Percentiles rank a stretch among this genome's conserved stretches.
Conservation (phyloP, 2,113 vertebrate genomes). For the Megalops atlanticus region DNA sequence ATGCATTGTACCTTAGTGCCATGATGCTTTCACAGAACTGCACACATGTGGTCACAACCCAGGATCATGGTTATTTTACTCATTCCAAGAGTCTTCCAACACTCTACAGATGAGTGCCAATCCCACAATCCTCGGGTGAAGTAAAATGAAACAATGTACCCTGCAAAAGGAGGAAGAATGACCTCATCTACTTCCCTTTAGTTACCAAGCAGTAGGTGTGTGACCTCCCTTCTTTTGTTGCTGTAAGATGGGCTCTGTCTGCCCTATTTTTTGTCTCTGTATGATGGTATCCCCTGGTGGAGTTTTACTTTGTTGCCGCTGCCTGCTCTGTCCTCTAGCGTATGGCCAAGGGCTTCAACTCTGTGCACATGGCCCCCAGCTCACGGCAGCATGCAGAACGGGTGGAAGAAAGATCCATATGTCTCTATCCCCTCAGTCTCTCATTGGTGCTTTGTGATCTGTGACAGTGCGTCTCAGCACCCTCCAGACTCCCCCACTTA, state of each 20-base stretch:
- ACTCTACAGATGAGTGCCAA: too few relatives aligned
- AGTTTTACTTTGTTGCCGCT: too few relatives aligned
- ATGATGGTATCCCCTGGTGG: too few relatives aligned
- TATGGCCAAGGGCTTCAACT: background rate
- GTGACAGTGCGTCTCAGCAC: too few relatives aligned
- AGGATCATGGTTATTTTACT: background rate
- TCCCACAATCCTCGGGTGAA: background rate
- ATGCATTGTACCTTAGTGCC: background rate
- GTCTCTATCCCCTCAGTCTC: background rate
- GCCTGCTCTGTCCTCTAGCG: background rate
- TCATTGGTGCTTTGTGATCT: too few relatives aligned
- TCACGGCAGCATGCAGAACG: background rate
- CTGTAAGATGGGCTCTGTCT: too few relatives aligned
- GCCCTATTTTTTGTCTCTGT: too few relatives aligned
- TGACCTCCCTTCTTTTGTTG: too few relatives aligned
- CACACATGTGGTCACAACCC: background rate
- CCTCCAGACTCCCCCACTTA: background rate
- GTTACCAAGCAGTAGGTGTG: too few relatives aligned
- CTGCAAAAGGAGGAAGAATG: too few relatives aligned
- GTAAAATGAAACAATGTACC: background rate
- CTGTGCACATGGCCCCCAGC: too few relatives aligned
- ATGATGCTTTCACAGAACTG: background rate
- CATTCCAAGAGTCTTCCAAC: background rate
- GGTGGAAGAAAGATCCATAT: background rate
- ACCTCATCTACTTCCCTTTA: too few relatives aligned